Evolutionary conservation across 2,888 invertebrate species (phyloP).

Genomic region (Oxytorus armatus): DNA sequence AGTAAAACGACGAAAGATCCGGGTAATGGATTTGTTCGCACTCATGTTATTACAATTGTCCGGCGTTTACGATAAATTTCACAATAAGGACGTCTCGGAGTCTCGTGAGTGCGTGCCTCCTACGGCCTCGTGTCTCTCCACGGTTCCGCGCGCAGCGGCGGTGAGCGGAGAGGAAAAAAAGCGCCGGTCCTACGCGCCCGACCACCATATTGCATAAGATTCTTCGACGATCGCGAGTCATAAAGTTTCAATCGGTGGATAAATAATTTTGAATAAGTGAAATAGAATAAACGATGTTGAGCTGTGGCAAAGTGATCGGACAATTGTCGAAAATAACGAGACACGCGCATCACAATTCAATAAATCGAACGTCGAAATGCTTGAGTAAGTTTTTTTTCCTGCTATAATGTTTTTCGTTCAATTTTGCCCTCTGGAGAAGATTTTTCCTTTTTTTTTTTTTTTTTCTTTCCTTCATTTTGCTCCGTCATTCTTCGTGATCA

Average conservation of each 20-base stretch:
- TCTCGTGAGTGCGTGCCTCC: conserved; percentile 13
- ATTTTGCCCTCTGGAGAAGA: background rate
- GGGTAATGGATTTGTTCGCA: conserved; percentile 65
- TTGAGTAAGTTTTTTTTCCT: conserved; percentile 72
- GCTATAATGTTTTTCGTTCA: background rate
- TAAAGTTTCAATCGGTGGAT: conserved; percentile 19
- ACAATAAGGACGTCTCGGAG: conserved; percentile 12
- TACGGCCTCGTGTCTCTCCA: conserved; percentile 23
- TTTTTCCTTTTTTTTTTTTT: background rate
- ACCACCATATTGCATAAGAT: conserved; percentile 78
- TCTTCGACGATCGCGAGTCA: conserved; percentile 66
- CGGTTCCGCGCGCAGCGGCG: conserved; percentile 45
- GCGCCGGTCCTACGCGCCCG: conserved; percentile 67
- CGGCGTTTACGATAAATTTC: conserved; percentile 48
- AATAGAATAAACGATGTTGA: conserved; percentile 78
- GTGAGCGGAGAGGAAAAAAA: conserved; percentile 34
- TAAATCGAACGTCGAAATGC: conserved; percentile 74
- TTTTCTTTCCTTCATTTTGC: conserved; percentile 1
- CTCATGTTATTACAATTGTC: conserved; percentile 30
- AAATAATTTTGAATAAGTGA: background rate
- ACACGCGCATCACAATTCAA: conserved; percentile 72
- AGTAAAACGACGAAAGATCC: conserved; percentile 28
- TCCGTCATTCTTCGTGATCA: background rate
- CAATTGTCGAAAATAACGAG: conserved; percentile 79
- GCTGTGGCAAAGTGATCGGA: conserved; percentile 79